Evolutionary conservation across 2,113 vertebrate genomes (phyloP), one percentile per base, ranked within the genome.

Genomic region (Vireo altiloquus): DNA sequence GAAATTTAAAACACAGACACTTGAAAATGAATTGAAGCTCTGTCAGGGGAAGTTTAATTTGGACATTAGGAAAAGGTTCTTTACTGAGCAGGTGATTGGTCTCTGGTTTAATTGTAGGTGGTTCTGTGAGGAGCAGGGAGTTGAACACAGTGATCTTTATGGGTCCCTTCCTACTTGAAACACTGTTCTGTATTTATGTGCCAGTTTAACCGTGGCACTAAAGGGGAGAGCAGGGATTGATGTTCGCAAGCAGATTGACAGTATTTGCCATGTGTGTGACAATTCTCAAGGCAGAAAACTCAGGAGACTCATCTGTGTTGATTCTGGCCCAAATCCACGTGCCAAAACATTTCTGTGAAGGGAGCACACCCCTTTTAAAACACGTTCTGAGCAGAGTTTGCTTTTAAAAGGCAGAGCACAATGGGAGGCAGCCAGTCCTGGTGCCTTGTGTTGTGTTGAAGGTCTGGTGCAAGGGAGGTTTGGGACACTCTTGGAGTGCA

Each of bases 291-390:
- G 69, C 91, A 79, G 60, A 78, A 94, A 64, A 56, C 57, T 91
- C 69, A 53, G 61, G 49, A 87, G 90, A 75, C 82, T 84, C 53
- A 89, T 59, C 66, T 91, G 53, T 92, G 89, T 75, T 95, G 91
- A 87, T 92, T 52, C 94, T 95, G 95, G 91, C 80, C 53, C 52
- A 64, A 84, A 92, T 89, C 89, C 94, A 95, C 1, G 1, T 30
- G 61, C 77, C 94, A 89, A 87, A 95, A 83, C 56, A 66, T 72
- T 50, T 86, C 59, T 90, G 54, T 80, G 82, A 77, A 57, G 47
- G 78, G 89, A 92, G 60, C 66, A 92, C 74, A 56, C 76, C 76
- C 82, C 79, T 95, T 82, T 57, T 35, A 82, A 95, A 95, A 84
- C 70, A 89, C 20, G 63, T 46, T 68, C 35, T 35, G 81, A 95